These are phyloP conservation scores for Caenorhabditis sulstoni DNA, from an alignment of 2,888 invertebrate genomes.

Conservation along the genomic window DNA sequence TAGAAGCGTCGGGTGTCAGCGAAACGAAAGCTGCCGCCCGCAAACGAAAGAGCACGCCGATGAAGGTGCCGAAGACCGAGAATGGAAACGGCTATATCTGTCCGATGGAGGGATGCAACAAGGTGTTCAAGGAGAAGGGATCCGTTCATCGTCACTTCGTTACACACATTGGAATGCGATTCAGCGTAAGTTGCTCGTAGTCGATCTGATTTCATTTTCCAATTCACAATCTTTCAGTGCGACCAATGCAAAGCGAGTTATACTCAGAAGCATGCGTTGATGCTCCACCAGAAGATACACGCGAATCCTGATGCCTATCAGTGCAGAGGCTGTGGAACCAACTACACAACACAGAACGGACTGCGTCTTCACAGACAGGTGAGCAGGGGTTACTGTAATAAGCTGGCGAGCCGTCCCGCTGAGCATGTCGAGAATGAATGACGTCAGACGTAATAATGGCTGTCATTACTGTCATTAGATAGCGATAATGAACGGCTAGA, in stretches of 20 bases:
- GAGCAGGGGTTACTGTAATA: neutral
- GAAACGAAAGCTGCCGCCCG: conserved; percentile 4
- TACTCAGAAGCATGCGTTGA: conserved; percentile 58
- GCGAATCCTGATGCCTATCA: conserved; percentile 60
- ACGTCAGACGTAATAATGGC: too few species aligned
- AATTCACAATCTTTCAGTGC: conserved; percentile 40
- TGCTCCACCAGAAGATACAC: conserved; percentile 60
- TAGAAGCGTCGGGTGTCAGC: conserved; percentile 23
- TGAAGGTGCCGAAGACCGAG: conserved; percentile 54
- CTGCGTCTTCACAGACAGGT: conserved; percentile 54
- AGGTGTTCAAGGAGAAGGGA: conserved; percentile 60
- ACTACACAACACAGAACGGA: conserved; percentile 59
- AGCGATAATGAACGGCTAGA: neutral
- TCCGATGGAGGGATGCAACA: conserved; percentile 61
- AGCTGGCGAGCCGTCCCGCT: neutral
- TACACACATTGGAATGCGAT: conserved; percentile 60
- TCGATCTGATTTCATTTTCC: neutral
- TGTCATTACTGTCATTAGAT: too few species aligned
- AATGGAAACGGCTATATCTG: conserved; percentile 52
- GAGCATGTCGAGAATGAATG: neutral
- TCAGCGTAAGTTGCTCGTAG: conserved; percentile 41
- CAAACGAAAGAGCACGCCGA: conserved; percentile 50
- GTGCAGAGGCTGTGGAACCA: conserved; percentile 56
- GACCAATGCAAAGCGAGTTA: conserved; percentile 58
- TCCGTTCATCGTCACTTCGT: conserved; percentile 58